Conservation (phyloP, 2,888 invertebrate genomes). For the Oligia fasciuncula region DNA sequence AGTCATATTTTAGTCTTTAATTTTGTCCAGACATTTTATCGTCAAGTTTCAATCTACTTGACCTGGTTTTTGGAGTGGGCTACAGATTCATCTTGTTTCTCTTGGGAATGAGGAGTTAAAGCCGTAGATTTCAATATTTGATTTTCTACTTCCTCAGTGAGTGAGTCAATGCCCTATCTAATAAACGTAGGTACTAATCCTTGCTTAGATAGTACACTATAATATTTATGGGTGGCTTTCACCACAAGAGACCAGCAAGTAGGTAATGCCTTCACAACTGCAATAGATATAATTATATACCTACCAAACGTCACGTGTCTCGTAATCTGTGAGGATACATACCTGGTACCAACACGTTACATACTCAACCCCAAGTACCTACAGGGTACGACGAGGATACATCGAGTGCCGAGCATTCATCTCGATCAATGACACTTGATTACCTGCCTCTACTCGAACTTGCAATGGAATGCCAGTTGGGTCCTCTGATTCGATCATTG, state of each 20-base stretch:
- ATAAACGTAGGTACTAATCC: conserved; percentile 2
- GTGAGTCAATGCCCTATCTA: neutral
- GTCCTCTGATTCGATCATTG: conserved; percentile 33
- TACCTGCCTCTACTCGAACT: conserved; percentile 28
- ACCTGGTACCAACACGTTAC: conserved; percentile 16
- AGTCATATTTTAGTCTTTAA: conserved; percentile 5
- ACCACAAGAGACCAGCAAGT: conserved; percentile 14
- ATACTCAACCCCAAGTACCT: conserved; percentile 9
- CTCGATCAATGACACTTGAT: conserved; percentile 61
- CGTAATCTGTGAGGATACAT: neutral
- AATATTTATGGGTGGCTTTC: conserved; percentile 6
- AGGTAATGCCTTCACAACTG: neutral
- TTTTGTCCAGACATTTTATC: conserved; percentile 30
- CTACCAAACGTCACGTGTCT: neutral
- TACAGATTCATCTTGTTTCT: conserved; percentile 22
- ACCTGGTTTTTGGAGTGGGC: conserved; percentile 25
- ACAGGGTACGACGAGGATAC: conserved; percentile 31
- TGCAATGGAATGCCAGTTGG: conserved; percentile 53
- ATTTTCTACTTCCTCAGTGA: neutral
- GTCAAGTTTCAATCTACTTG: conserved; percentile 21
- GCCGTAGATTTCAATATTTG: conserved; percentile 3
- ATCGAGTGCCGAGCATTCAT: conserved; percentile 49
- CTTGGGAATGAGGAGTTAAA: conserved; percentile 5
- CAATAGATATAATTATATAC: neutral
- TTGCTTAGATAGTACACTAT: conserved; percentile 1